Conservation (phyloP, 2,113 vertebrate genomes). For the Callaeas wilsoni region DNA sequence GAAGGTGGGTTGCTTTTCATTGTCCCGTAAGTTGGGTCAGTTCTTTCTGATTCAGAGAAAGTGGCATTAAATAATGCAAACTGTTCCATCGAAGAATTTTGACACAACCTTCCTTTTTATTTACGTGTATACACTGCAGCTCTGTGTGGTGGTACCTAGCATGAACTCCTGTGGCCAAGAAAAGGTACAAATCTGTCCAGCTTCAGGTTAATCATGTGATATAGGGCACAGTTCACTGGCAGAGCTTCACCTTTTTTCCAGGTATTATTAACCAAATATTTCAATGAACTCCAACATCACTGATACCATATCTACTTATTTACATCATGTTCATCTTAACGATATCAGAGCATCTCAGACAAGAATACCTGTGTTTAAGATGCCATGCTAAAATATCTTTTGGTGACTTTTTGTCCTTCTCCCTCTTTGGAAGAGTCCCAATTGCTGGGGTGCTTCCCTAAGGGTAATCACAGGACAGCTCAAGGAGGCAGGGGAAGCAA, state of each 20-base stretch:
- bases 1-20: neutral
- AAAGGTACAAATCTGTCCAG: neutral
- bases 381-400: neutral
- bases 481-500: neutral
- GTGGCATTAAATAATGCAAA: neutral
- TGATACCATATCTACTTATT: neutral
- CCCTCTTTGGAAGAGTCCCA: neutral
- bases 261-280: neutral
- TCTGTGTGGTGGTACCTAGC: neutral
- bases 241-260: neutral
- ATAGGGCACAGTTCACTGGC: neutral
- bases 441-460: neutral
- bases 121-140: neutral
- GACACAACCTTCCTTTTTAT: neutral
- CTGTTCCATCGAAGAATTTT: fast-evolving
- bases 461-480: neutral
- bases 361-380: neutral
- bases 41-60: neutral
- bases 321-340: neutral
- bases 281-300: neutral
- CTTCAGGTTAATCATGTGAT: neutral
- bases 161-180: neutral
- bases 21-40: fast-evolving
- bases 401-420: neutral
- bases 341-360: neutral